Percentiles rank a stretch among this genome's conserved stretches.
Conservation (phyloP, 2,888 invertebrate species). For the Lasioglossum vierecki region DNA sequence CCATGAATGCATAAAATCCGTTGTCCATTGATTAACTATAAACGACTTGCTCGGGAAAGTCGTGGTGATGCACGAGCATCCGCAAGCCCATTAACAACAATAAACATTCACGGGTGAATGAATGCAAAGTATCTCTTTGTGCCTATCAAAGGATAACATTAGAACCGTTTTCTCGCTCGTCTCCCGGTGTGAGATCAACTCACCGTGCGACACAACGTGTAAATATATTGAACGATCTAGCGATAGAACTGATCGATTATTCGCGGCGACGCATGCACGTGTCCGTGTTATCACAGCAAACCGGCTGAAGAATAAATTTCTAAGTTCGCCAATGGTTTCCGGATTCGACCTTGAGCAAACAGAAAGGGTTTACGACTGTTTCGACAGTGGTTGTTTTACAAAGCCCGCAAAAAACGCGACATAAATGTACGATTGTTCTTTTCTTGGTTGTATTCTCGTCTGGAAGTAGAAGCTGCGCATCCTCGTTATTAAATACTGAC, state of each 20-base stretch:
- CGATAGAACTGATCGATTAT: conserved; percentile 21
- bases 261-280: conserved; percentile 14
- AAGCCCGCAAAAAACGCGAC: conserved; percentile 45
- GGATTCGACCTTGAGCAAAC: conserved; percentile 18
- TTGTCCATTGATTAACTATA: no score
- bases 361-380: conserved; percentile 14
- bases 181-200: conserved; percentile 49
- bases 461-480: conserved; percentile 58
- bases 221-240: conserved; percentile 35
- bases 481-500: conserved; percentile 65
- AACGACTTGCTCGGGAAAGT: not conserved
- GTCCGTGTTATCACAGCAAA: conserved; percentile 58
- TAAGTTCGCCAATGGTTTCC: conserved; percentile 7
- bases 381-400: not conserved
- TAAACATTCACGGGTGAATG: conserved; percentile 18
- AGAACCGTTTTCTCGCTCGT: conserved; percentile 8
- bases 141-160: conserved; percentile 37
- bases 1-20: no score
- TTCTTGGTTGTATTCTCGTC: not conserved
- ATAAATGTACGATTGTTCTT: conserved; percentile 28
- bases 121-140: conserved; percentile 23
- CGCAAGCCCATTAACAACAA: conserved; percentile 26
- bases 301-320: conserved; percentile 27
- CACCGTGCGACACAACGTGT: conserved; percentile 38
- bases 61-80: not conserved